phyloP scores from a whole-genome alignment of 2,888 invertebrate genomes.

The Latrodectus hesperus region DNA sequence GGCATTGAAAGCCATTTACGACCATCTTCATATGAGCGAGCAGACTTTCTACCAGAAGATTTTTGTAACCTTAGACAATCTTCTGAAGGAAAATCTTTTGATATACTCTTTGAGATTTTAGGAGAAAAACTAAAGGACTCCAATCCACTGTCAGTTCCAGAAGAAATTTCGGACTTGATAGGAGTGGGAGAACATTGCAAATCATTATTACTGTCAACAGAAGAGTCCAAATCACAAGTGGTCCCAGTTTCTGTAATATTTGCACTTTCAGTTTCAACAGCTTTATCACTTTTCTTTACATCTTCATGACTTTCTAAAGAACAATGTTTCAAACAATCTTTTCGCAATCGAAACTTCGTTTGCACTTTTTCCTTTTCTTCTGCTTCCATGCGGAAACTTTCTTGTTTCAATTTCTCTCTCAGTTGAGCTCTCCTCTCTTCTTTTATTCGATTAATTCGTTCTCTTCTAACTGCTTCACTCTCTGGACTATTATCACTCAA shows the following conservation, averaged over 20 bases:
- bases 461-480: constrained; percentile 76
- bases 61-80: constrained; percentile 40
- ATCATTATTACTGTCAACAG: constrained; percentile 9
- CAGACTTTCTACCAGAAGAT: constrained; percentile 32
- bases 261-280: constrained; percentile 57
- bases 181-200: background rate
- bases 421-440: constrained; percentile 90
- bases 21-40: constrained; percentile 33
- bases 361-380: constrained; percentile 68
- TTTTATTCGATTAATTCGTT: constrained; percentile 91
- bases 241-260: constrained; percentile 40
- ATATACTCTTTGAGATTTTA: background rate
- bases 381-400: constrained; percentile 66
- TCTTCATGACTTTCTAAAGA: constrained; percentile 23
- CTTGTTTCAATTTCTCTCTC: constrained; percentile 85
- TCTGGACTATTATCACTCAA: constrained; percentile 35
- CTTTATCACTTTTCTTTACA: constrained; percentile 52
- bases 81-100: constrained; percentile 24
- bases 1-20: constrained; percentile 59
- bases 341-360: constrained; percentile 62
- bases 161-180: background rate
- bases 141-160: background rate
- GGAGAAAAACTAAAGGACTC: constrained; percentile 7
- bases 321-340: constrained; percentile 37
- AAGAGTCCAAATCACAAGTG: constrained; percentile 37